Conservation (phyloP, 2,888 invertebrate genomes). For the Mythimna vitellina region DNA sequence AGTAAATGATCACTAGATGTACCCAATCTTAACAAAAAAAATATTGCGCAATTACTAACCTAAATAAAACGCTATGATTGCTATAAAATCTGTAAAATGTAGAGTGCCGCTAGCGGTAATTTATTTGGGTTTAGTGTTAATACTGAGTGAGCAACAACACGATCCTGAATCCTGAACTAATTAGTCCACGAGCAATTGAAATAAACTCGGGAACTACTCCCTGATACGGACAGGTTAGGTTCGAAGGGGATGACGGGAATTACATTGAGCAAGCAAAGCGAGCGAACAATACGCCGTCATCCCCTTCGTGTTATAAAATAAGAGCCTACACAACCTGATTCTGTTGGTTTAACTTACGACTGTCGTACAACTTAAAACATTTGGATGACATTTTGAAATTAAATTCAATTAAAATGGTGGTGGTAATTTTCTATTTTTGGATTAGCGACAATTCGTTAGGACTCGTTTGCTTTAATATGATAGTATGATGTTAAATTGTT, state of each 20-base stretch:
- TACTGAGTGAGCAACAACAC: not conserved
- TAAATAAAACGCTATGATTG: not conserved
- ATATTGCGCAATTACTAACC: not conserved
- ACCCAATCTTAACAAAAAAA: not conserved
- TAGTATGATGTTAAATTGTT: not conserved
- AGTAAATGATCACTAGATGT: not conserved
- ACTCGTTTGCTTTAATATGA: not conserved
- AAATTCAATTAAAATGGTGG: not conserved
- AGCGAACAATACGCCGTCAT: too few species aligned
- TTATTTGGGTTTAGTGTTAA: not conserved
- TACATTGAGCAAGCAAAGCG: too few species aligned
- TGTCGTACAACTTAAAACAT: not conserved
- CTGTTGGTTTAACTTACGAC: not conserved
- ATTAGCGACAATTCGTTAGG: not conserved
- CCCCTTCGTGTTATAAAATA: not conserved
- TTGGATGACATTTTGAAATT: not conserved
- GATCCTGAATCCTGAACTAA: not conserved
- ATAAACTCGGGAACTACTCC: not conserved
- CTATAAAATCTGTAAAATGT: not conserved
- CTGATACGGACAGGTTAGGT: not conserved
- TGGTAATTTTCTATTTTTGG: not conserved
- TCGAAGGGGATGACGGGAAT: too few species aligned
- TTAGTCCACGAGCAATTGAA: not conserved
- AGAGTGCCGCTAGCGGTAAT: not conserved
- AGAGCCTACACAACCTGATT: not conserved